These are phyloP conservation scores for Ceratothoa steindachneri DNA, from an alignment of 2,888 invertebrate species.

Conservation along the genomic window DNA sequence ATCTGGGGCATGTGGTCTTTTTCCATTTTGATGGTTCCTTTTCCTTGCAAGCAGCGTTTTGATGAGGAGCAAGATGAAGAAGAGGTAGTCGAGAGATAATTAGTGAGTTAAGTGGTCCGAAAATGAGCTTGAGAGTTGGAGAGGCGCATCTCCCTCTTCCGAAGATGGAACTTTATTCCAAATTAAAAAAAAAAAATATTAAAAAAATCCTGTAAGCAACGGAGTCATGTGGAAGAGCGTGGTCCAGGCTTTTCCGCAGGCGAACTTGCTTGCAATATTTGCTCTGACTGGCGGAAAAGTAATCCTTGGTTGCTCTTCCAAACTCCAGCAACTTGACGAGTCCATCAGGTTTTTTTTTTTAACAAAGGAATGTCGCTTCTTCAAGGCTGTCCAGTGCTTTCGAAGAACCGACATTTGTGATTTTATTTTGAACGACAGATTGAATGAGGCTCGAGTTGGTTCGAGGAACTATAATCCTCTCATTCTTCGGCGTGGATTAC, in stretches of 20 bases:
- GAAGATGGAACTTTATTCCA: not conserved
- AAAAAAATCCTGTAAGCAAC: not conserved
- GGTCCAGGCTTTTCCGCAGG: conserved; percentile 3
- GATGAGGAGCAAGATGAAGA: conserved; percentile 2
- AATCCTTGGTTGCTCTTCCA: too few relatives aligned
- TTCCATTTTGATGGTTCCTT: not conserved
- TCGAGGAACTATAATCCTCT: not conserved
- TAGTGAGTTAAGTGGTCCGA: not conserved
- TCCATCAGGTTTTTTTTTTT: too few relatives aligned
- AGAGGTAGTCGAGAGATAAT: not conserved
- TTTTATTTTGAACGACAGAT: not conserved
- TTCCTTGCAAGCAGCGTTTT: not conserved
- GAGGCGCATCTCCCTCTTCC: not conserved
- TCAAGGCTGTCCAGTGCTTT: conserved; percentile 2
- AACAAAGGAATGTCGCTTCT: conserved; percentile 7
- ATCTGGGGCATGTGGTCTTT: not conserved
- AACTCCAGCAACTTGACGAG: too few relatives aligned
- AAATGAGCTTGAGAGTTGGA: not conserved
- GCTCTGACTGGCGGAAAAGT: too few relatives aligned
- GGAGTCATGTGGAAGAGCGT: not conserved
- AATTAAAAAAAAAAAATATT: too few relatives aligned
- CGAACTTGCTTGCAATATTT: not conserved
- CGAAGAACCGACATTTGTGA: not conserved
- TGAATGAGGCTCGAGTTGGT: not conserved
- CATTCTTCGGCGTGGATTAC: too few relatives aligned